Conservation (phyloP, 2,797 vertebrate species). For the Acanthurus leucopareius region DNA sequence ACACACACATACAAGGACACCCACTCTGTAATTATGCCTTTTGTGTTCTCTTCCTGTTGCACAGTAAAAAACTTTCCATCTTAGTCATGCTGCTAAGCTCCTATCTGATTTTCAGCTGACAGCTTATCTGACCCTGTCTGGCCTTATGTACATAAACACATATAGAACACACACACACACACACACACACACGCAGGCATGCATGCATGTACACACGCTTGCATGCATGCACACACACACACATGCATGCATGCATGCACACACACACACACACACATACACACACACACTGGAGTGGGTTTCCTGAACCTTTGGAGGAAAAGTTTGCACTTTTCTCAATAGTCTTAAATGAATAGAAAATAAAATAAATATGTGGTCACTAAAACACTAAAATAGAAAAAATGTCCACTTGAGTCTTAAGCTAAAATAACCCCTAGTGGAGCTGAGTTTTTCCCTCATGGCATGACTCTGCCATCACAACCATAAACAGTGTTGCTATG, state of each 20-base stretch:
- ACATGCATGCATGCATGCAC: too few species aligned
- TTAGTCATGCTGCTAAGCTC: slow-evolving; percentile 47
- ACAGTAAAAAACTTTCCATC: slow-evolving; percentile 53
- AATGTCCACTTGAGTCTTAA: background rate
- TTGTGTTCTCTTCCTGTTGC: slow-evolving; percentile 72
- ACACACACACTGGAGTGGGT: background rate
- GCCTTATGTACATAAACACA: slow-evolving; percentile 60
- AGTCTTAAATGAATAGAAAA: background rate
- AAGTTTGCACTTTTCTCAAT: background rate
- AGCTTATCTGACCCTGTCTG: slow-evolving; percentile 70
- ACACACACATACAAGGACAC: slow-evolving; percentile 38
- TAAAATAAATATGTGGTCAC: background rate
- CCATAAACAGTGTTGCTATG: background rate
- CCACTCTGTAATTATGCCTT: slow-evolving; percentile 69
- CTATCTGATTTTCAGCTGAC: slow-evolving; percentile 65
- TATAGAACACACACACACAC: slow-evolving; percentile 21
- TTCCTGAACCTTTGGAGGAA: slow-evolving; percentile 14
- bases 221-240: too few species aligned
- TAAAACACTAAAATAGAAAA: background rate
- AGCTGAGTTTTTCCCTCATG: slow-evolving; percentile 28
- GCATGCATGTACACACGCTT: too few species aligned
- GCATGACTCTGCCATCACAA: slow-evolving; percentile 12
- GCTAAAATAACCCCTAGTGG: background rate
- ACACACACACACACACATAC: too few species aligned
- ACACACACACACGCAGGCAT: background rate